phyloP scores from a whole-genome alignment of 1,140 invertebrate genomes.

The Ylistrum balloti region DNA sequence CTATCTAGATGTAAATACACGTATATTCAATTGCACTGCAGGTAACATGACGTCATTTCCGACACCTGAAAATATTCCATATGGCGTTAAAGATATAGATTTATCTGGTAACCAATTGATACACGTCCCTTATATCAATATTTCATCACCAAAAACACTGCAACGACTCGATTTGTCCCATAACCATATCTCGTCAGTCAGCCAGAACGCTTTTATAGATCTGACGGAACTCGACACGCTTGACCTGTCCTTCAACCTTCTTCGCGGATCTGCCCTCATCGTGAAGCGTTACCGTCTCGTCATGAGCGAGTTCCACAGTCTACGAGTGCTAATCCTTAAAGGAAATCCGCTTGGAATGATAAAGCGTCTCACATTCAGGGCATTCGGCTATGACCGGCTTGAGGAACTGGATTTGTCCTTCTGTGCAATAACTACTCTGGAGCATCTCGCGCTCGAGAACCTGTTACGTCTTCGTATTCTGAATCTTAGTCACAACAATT shows the following conservation, averaged over 20 bases:
- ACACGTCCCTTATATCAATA: background rate
- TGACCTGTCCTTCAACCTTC: conserved; percentile 46
- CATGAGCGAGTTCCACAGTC: conserved; percentile 46
- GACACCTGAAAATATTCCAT: background rate
- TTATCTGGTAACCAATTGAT: conserved; percentile 45
- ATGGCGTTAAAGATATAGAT: background rate
- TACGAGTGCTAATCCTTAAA: background rate
- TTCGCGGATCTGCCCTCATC: conserved; percentile 28
- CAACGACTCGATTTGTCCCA: background rate
- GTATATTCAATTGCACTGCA: conserved; percentile 7
- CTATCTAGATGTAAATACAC: background rate
- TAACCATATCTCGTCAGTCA: conserved; percentile 43
- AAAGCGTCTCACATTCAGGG: conserved; percentile 41
- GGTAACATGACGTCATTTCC: conserved; percentile 43
- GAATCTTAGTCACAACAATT: conserved; percentile 43
- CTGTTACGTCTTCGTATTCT: conserved; percentile 38
- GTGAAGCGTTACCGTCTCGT: conserved; percentile 41
- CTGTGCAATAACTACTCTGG: conserved; percentile 13
- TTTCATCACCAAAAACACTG: background rate
- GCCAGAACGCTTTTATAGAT: background rate
- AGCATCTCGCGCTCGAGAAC: conserved; percentile 50
- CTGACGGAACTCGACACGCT: conserved; percentile 3
- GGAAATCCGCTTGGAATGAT: conserved; percentile 49
- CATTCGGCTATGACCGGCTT: background rate
- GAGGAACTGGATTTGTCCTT: conserved; percentile 48